A percentile compares a stretch with the other conserved stretches of the same genome.
Conservation (phyloP, 2,888 invertebrate genomes). For the Leptothorax acervorum region DNA sequence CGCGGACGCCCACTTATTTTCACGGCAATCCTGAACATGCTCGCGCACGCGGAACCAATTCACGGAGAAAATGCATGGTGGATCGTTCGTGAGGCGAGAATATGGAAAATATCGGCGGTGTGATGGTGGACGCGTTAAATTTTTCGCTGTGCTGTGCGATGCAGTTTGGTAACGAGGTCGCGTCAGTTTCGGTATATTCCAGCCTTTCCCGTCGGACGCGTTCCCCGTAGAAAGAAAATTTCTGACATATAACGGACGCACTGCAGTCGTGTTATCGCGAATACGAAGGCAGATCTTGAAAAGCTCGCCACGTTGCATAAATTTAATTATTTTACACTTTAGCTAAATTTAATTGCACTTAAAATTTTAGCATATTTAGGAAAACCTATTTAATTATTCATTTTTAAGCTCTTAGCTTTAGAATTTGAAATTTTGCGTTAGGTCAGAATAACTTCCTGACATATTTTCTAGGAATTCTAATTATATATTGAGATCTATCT, state of each 20-base stretch:
- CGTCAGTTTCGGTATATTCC: constrained; percentile 2
- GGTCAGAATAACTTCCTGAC: not conserved
- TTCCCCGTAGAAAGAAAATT: constrained; percentile 6
- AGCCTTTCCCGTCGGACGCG: not conserved
- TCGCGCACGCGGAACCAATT: constrained; percentile 43
- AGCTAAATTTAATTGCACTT: not conserved
- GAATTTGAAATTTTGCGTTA: not conserved
- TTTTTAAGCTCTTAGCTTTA: not conserved
- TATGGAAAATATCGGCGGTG: constrained; percentile 11
- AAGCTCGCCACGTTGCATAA: not conserved
- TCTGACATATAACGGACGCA: not conserved
- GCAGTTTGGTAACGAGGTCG: constrained; percentile 27
- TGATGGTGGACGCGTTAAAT: constrained; percentile 16
- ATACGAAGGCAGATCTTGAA: not conserved
- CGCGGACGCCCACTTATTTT: constrained; percentile 32
- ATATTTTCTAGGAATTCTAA: not conserved
- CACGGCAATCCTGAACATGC: constrained; percentile 30
- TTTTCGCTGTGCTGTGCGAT: constrained; percentile 10
- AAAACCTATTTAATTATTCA: not conserved
- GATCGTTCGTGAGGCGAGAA: constrained; percentile 20
- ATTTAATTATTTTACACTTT: constrained; percentile 14
- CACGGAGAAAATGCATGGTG: constrained; percentile 32
- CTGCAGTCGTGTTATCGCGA: not conserved
- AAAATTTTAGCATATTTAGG: not conserved
- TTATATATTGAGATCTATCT: not conserved